These are phyloP conservation scores for Lithodes maja DNA, from an alignment of 2,888 invertebrate genomes.

Conservation along the genomic window DNA sequence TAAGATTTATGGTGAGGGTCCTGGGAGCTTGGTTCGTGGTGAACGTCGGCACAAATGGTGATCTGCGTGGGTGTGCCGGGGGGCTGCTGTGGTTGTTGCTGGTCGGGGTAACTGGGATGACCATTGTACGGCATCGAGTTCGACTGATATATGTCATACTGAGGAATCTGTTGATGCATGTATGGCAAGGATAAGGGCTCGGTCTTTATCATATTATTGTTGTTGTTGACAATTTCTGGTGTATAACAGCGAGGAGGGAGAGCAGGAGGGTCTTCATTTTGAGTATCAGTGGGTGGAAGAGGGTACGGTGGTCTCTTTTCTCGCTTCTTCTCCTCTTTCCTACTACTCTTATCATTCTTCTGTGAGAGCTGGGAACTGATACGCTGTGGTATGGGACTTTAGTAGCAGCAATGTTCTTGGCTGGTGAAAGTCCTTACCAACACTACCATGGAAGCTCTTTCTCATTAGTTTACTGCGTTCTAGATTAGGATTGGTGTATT, in stretches of 20 bases:
- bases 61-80: slow-evolving; percentile 77
- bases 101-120: slow-evolving; percentile 31
- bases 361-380: slow-evolving; percentile 86
- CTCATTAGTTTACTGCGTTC: slow-evolving; percentile 91
- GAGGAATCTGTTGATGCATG: slow-evolving; percentile 71
- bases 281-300: slow-evolving; percentile 52
- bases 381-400: slow-evolving; percentile 85
- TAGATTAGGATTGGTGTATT: slow-evolving; percentile 87
- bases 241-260: slow-evolving; percentile 69
- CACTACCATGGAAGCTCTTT: slow-evolving; percentile 91
- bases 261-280: slow-evolving; percentile 64
- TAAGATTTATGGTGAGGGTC: slow-evolving; percentile 21
- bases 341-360: slow-evolving; percentile 44
- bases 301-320: slow-evolving; percentile 72
- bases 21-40: slow-evolving; percentile 78
- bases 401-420: slow-evolving; percentile 85
- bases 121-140: slow-evolving; percentile 47
- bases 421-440: slow-evolving; percentile 76
- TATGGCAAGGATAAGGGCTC: slow-evolving; percentile 76
- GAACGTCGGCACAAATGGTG: slow-evolving; percentile 90
- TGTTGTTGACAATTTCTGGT: slow-evolving; percentile 60
- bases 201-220: slow-evolving; percentile 71
- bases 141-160: slow-evolving; percentile 53
- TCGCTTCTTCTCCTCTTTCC: slow-evolving; percentile 58
- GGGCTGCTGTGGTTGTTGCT: slow-evolving; percentile 34